phyloP scores from a whole-genome alignment of 2,113 vertebrate species.

The Semicossyphus pulcher region DNA sequence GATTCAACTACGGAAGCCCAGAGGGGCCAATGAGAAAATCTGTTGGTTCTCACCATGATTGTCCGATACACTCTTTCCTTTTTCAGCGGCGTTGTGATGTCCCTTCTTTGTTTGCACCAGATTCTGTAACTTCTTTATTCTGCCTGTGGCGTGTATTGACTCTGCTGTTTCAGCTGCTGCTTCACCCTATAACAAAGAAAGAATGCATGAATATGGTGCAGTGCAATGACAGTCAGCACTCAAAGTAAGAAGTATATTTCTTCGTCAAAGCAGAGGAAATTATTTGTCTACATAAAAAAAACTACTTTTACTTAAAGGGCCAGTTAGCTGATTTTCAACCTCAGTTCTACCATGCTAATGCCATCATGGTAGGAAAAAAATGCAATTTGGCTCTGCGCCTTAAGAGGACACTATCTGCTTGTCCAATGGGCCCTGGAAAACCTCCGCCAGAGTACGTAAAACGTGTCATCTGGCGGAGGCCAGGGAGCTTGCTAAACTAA shows the following conservation, averaged over 20 bases:
- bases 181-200: conserved; percentile 75
- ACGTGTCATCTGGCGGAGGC: too few relatives aligned
- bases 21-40: background rate
- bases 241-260: background rate
- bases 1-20: background rate
- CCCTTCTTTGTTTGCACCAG: conserved; percentile 83
- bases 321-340: too few relatives aligned
- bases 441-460: too few relatives aligned
- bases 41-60: conserved; percentile 61
- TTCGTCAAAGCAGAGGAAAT: too few relatives aligned
- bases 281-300: too few relatives aligned
- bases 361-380: too few relatives aligned
- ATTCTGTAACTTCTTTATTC: conserved; percentile 85
- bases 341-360: too few relatives aligned
- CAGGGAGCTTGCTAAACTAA: too few relatives aligned
- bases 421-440: too few relatives aligned
- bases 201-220: background rate
- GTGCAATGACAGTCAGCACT: background rate
- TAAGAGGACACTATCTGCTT: too few relatives aligned
- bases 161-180: conserved; percentile 72
- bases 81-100: conserved; percentile 65
- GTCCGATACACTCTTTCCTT: conserved; percentile 70
- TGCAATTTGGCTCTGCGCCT: too few relatives aligned
- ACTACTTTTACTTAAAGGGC: too few relatives aligned
- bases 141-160: conserved; percentile 68